A percentile compares a stretch with the other conserved stretches of the same genome.
phyloP scores from a whole-genome alignment of 1,140 invertebrate genomes.

The Pogonomyrmex barbatus region DNA sequence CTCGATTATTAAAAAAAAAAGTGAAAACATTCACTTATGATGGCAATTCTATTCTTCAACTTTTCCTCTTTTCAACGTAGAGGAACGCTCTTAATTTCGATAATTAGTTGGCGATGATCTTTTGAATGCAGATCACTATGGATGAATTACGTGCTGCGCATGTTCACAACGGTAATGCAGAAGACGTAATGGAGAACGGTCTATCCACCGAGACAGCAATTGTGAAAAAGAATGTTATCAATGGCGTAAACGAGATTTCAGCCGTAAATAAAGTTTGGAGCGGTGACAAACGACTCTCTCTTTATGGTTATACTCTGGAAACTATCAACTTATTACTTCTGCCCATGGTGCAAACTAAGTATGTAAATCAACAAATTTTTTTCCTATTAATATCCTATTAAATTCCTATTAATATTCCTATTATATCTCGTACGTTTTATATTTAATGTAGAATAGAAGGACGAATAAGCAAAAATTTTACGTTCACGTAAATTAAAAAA shows the following conservation, averaged over 20 bases:
- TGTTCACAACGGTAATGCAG: conserved; percentile 44
- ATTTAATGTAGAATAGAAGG: background rate
- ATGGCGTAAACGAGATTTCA: conserved; percentile 78
- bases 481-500: background rate
- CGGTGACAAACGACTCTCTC: conserved; percentile 93
- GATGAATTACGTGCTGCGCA: conserved; percentile 88
- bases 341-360: conserved; percentile 99
- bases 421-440: background rate
- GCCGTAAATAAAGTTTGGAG: conserved; percentile 87
- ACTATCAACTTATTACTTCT: conserved; percentile 97
- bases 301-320: conserved; percentile 98
- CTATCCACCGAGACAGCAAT: conserved; percentile 66
- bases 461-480: background rate
- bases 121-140: conserved; percentile 89
- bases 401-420: conserved; percentile 59
- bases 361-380: conserved; percentile 80
- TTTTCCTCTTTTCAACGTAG: background rate
- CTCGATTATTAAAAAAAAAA: background rate
- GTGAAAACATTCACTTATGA: background rate
- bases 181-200: conserved; percentile 72
- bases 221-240: conserved; percentile 65
- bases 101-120: background rate
- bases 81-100: background rate
- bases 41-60: background rate
- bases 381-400: conserved; percentile 59